Conservation (phyloP, 1,140 invertebrate genomes). For the Zaprionus capensis region DNA sequence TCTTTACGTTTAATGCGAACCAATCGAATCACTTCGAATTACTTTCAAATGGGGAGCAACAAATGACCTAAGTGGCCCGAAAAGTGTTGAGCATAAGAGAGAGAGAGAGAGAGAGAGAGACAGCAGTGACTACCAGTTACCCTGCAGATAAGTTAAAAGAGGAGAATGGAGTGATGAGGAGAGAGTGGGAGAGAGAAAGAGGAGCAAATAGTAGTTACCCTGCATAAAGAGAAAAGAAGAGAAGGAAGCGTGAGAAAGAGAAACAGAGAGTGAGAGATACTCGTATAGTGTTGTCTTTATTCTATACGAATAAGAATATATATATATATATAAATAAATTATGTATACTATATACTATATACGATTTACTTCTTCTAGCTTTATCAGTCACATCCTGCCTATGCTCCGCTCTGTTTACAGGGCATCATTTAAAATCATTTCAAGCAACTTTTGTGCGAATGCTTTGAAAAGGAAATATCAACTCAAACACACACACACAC, state of each 20-base stretch:
- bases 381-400: background rate
- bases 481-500: background rate
- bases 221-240: background rate
- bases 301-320: no score
- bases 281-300: no score
- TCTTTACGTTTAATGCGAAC: constrained; percentile 20
- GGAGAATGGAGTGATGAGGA: no score
- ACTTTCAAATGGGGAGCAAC: constrained; percentile 23
- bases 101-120: no score
- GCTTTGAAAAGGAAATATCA: constrained; percentile 2
- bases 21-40: constrained; percentile 25
- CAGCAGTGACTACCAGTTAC: background rate
- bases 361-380: no score
- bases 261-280: no score
- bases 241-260: no score
- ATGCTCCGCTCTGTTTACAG: background rate
- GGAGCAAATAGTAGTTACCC: background rate
- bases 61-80: constrained; percentile 18
- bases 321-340: no score
- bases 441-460: background rate
- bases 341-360: no score
- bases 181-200: background rate
- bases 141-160: background rate
- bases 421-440: background rate
- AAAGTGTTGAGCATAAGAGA: background rate